These are phyloP conservation scores for Carettochelys insculpta DNA, from an alignment of 2,113 vertebrate genomes.

Conservation along the genomic window DNA sequence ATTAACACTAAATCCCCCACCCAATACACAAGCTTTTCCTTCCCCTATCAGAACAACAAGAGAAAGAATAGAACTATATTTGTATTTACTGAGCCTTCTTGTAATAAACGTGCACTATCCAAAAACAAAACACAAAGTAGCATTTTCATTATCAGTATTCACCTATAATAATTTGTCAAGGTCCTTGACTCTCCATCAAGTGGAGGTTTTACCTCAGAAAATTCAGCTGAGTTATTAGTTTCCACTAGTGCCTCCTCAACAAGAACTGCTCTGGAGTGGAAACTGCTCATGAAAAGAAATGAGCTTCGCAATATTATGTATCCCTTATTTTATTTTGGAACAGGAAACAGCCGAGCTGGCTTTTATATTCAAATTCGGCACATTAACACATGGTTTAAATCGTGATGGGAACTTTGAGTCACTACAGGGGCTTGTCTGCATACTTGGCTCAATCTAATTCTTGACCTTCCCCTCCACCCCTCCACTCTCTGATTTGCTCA, in stretches of 20 bases:
- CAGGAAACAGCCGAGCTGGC: neutral
- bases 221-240: neutral
- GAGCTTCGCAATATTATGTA: neutral
- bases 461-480: no score
- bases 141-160: neutral
- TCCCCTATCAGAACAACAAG: neutral
- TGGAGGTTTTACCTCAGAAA: neutral
- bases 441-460: no score
- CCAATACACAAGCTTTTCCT: neutral
- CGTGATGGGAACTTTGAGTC: no score
- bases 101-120: neutral
- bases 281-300: neutral
- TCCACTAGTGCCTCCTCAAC: neutral
- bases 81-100: neutral
- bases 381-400: no score
- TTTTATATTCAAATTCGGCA: no score
- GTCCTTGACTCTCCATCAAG: neutral
- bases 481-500: no score
- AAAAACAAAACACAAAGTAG: neutral
- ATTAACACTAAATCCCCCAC: neutral
- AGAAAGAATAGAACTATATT: neutral
- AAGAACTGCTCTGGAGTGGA: neutral
- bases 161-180: neutral
- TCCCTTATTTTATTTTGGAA: neutral
- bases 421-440: no score